phyloP scores from a whole-genome alignment of 2,888 invertebrate genomes.

The Spodoptera picta region DNA sequence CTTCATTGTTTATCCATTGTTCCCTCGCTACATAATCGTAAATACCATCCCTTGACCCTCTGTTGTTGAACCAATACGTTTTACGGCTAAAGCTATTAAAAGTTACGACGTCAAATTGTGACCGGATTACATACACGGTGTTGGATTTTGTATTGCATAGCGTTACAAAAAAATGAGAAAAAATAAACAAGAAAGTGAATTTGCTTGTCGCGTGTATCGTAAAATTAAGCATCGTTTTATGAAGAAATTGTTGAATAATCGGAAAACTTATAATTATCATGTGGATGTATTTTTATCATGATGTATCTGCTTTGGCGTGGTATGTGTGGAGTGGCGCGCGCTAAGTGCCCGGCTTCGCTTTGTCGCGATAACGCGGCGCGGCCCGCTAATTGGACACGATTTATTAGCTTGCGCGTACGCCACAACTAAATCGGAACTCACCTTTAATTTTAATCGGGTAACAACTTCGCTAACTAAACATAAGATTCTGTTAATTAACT shows the following conservation, averaged over 20 bases:
- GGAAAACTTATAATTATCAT: constrained; percentile 24
- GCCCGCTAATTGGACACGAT: constrained; percentile 85
- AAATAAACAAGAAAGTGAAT: constrained; percentile 22
- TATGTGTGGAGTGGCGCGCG: constrained; percentile 48
- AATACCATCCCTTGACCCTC: constrained; percentile 76
- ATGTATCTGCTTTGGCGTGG: constrained; percentile 16
- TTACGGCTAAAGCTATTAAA: constrained; percentile 59
- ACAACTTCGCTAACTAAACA: constrained; percentile 31
- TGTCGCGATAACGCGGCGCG: constrained; percentile 76
- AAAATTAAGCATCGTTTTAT: constrained; percentile 20
- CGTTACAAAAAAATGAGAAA: constrained; percentile 27
- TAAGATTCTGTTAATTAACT: constrained; percentile 50
- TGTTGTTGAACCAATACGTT: constrained; percentile 52
- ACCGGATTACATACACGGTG: constrained; percentile 44
- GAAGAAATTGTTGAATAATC: constrained; percentile 13
- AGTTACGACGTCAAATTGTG: constrained; percentile 46
- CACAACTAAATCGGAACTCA: constrained; percentile 49
- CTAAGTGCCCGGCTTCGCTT: constrained; percentile 73
- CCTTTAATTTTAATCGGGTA: constrained; percentile 51
- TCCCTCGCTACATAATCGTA: constrained; percentile 75
- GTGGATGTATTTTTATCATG: constrained; percentile 34
- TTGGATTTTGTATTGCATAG: constrained; percentile 30
- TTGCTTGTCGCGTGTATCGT: constrained; percentile 15
- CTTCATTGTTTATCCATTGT: constrained; percentile 82
- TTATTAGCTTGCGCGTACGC: constrained; percentile 72